Conservation (phyloP, 2,888 invertebrate genomes). For the Oxyteleia sp. region DNA sequence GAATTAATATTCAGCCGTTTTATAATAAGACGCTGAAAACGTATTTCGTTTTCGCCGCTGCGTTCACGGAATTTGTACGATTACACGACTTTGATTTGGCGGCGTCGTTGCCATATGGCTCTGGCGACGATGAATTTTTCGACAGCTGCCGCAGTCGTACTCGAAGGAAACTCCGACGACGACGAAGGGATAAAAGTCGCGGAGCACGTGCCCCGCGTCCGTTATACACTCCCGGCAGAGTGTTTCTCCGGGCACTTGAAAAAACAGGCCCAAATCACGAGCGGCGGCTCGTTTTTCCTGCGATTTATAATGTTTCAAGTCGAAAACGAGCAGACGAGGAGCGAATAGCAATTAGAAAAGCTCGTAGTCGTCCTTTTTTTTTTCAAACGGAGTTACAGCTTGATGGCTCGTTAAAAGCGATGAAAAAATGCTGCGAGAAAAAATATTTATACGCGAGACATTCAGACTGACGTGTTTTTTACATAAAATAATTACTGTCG, state of each 20-base stretch:
- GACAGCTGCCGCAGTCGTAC: slow-evolving; percentile 84
- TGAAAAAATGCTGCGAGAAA: neutral
- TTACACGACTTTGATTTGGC: slow-evolving; percentile 32
- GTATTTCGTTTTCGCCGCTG: neutral
- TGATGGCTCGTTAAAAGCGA: slow-evolving; percentile 1
- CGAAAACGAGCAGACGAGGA: slow-evolving; percentile 61
- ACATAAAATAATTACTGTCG: no score
- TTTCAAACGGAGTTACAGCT: slow-evolving; percentile 1
- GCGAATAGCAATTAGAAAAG: slow-evolving; percentile 44
- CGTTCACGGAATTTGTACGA: neutral
- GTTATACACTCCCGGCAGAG: slow-evolving; percentile 76
- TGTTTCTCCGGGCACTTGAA: slow-evolving; percentile 70
- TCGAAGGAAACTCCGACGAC: slow-evolving; percentile 72
- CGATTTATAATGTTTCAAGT: slow-evolving; percentile 63
- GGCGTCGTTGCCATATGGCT: slow-evolving; percentile 66
- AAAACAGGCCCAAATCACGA: slow-evolving; percentile 71
- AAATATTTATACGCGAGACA: slow-evolving; percentile 2
- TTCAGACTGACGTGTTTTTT: neutral
- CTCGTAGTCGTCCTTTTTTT: slow-evolving; percentile 11
- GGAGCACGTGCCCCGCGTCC: slow-evolving; percentile 84
- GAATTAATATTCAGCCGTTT: no score
- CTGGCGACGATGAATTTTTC: slow-evolving; percentile 64
- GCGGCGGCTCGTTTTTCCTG: slow-evolving; percentile 68
- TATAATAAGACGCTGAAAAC: no score
- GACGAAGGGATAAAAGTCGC: slow-evolving; percentile 77